These are phyloP conservation scores for Limenitis camilla DNA, from an alignment of 2,888 invertebrate genomes.

Conservation along the genomic window DNA sequence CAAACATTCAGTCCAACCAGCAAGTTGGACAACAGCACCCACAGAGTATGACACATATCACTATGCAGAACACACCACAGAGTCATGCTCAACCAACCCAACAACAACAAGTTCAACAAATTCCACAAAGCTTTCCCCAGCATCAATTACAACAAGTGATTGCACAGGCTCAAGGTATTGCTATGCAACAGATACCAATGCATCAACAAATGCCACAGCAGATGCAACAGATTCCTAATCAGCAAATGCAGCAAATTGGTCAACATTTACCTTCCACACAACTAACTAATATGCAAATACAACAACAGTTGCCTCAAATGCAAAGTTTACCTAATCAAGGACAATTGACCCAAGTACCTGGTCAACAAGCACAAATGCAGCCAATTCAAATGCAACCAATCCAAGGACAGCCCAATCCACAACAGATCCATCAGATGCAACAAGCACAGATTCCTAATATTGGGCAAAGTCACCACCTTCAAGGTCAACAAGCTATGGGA, in stretches of 20 bases:
- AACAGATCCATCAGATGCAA: slow-evolving; percentile 68
- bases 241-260: slow-evolving; percentile 71
- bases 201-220: slow-evolving; percentile 71
- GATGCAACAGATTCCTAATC: slow-evolving; percentile 70
- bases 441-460: slow-evolving; percentile 68
- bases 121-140: slow-evolving; percentile 71
- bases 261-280: slow-evolving; percentile 66
- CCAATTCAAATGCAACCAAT: slow-evolving; percentile 72
- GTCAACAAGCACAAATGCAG: slow-evolving; percentile 68
- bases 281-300: slow-evolving; percentile 68
- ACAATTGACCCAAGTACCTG: slow-evolving; percentile 62
- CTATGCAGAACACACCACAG: slow-evolving; percentile 60
- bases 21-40: slow-evolving; percentile 67
- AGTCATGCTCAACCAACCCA: slow-evolving; percentile 55
- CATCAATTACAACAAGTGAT: slow-evolving; percentile 71
- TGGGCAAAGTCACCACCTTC: slow-evolving; percentile 63
- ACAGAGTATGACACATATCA: slow-evolving; percentile 71
- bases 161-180: slow-evolving; percentile 65
- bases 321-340: slow-evolving; percentile 65
- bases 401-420: slow-evolving; percentile 62
- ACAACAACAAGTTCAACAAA: slow-evolving; percentile 68
- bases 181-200: slow-evolving; percentile 72
- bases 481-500: slow-evolving; percentile 61
- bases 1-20: slow-evolving; percentile 56
- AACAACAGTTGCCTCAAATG: slow-evolving; percentile 70